Base-by-base conservation (phyloP, 2,797 vertebrate genomes). In the Lacerta agilis region DNA sequence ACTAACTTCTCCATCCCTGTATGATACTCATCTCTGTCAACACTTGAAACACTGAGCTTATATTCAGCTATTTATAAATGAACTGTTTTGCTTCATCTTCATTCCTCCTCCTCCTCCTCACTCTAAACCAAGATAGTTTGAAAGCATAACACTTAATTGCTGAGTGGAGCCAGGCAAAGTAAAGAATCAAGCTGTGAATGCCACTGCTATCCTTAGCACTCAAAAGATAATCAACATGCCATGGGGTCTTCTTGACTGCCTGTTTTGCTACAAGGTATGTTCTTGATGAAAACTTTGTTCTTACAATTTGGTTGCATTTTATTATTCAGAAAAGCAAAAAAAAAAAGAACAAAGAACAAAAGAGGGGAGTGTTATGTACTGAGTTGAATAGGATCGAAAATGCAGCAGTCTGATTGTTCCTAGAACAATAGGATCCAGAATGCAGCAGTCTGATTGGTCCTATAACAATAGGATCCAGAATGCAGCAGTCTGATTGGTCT, bases 241-340 rank as follows among this genome's bases (percentile, higher is more conserved):
- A 73, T 58, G 38, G 49, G 66, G 36, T 86, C 85, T 88, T 71
- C 45, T 76, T 81, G 90, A 87, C 75, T 90, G 33, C 69, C 27
- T 92, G 82, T 89, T 83, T 91, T 88, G 78, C 85, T 89, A 15
- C 72, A 36, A 88, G 82, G 89, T 77, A 25, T 87, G 81, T 33
- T 90, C 77, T 23, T 85, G 64, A 49, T 85, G 86, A 90, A 90
- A 87, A 90, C 43, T 95, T 86, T 0, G 0, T 87, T 71, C 94
- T 87, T 89, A 67, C 87, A 69, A 79, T 85, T 91, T 64, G 86
- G 58, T 75, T 89, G 73, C 7, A 41, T 78, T 93, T 93, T 90
- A 73, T 88, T 93, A 92, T 93, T 89, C 45, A 67, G 71, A 81
- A 90, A 92, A 90, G 33, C 82, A 87, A 27, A 84, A 87, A 92